Base-by-base conservation (phyloP, 2,888 invertebrate species). In the Timandra comae region DNA sequence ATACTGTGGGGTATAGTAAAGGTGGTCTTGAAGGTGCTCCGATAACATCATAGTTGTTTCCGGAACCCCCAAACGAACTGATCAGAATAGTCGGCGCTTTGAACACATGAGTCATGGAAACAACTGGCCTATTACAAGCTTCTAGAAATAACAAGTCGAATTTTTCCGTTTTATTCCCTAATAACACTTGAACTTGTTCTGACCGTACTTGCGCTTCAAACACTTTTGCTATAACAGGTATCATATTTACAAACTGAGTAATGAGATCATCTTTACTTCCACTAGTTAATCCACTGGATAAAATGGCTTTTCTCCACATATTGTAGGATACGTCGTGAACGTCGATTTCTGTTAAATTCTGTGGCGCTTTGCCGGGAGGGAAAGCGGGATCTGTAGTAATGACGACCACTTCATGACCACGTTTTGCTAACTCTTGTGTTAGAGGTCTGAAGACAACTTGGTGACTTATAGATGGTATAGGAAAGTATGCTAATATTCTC, bases 331-430 rank as follows among this genome's bases (percentile, higher is more conserved):
- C 7, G 22, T 67, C 55, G 11, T 66, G 55, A 0, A 76, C 32
- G 29, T 74, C 59, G 1, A 84, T 74, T 56, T 84, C 77, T 1
- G 57, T 75, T 0, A 77, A 48, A 33, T 81, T 85, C 1, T 20
- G 5, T 1, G 58, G 62, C 0, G 56, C 7, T 20, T 47, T 11
- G 6, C 44, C 59, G 30, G 61, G 55, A 0, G 47, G 29, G 5
- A 55, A 69, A 0, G 41, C 53, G 1, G 81, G 79, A 34, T 79
- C 46, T 1, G 82, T 33, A 0, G 85, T 79, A 0, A 80, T 38
- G 0, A 79, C 52, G 0, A 67, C 56, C 0, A 87, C 37, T 24
- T 84, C 59, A 36, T 87, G 86, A 1, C 81, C 82, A 8, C 71
- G 55, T 22, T 48, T 61, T 0, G 63, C 63, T 23, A 87, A 44